Evolutionary conservation across 2,113 vertebrate genomes (phyloP), one percentile per base, ranked within the genome.

Genomic region (Pampusana beccarii): DNA sequence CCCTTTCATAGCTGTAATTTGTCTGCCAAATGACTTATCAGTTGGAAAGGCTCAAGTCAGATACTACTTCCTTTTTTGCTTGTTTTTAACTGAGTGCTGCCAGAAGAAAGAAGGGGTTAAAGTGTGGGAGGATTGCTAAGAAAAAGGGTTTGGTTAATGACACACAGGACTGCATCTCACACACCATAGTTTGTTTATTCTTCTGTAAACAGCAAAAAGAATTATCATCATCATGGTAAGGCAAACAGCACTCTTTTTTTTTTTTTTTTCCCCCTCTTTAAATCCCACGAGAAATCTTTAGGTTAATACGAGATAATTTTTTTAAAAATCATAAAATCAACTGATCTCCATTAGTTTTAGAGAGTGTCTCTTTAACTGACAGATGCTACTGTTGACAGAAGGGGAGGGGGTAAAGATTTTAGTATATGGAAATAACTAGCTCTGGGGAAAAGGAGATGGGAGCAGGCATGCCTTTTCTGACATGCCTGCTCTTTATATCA

Each of bases 221-320:
- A 97, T 93, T 95, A 91, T 95, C 95, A 78, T 65, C 96, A 95
- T 80, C 92, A 98, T 98, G 98, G 98, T 98, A 98, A 98, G 98
- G 85, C 84, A 95, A 79, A 69, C 24, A 80, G 56, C 71, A 42
- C 51, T 75, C 81, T 97, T 85, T 95, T 72, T 80, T 86, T 16
- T 58, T 26, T 97, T 85, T 95, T 74, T 80, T 86, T 16, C 54
- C 24, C 50, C 75, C 60, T 54, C 58, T 93, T 84, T 84, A 88
- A 94, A 89, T 10, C 21, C 24, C 72, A 78, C 15, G 23, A 84
- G 29, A 92, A 89, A 91, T 84, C 46, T 86, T 79, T 56, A 65
- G 73, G 50, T 82, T 95, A 53, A 81, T 84, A 56, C 24, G 84
- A 3, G 2, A 28, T 50, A 34, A 6, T 2, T 66, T 71, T n/a